Base-by-base conservation (phyloP, 1,140 invertebrate genomes). In the Ceratina japonica region DNA sequence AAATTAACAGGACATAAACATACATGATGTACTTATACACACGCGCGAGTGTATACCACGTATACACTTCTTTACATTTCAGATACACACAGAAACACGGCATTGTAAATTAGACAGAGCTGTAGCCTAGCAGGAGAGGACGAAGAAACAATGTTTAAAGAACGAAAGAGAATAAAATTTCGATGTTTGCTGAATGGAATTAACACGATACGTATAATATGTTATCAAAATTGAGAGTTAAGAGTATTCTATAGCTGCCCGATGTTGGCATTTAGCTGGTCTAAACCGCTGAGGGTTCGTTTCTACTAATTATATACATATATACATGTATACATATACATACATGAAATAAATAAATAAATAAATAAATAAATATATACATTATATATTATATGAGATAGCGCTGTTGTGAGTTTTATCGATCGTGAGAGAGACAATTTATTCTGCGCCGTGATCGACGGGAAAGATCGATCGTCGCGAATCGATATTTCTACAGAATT, bases 181-280 rank as follows among this genome's bases (percentile, higher is more conserved):
- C 61, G 76, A 73, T 76, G 27, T 62, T 65, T 31, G 49, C 70
- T 59, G 66, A 76, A 73, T 72, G 72, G 31, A 73, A 66, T 65
- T 74, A 74, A 56, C 13, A 58, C 61, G 71, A 80, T 24, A 69
- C 12, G 70, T 54, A 18, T 54, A 54, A 65, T 65, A 83, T 65
- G 66, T 73, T 82, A 80, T 75, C 71, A 31, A 31, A 63, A 44
- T 80, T 76, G 82, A 83, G 82, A 76, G 59, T 84, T 84, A 81
- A 84, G 59, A 73, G 72, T 83, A 74, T 77, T 81, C 82, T 75
- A 84, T 84, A 84, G 63, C 61, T 54, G 80, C 83, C 81, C 79
- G 64, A 84, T 86, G 73, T 84, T 80, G 65, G 75, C 74, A 87
- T 89, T 89, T 89, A 89, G 89, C 88, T 89, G 89, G 89, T 85